Conservation (phyloP, 2,797 vertebrate species). For the Gastrophryne carolinensis region DNA sequence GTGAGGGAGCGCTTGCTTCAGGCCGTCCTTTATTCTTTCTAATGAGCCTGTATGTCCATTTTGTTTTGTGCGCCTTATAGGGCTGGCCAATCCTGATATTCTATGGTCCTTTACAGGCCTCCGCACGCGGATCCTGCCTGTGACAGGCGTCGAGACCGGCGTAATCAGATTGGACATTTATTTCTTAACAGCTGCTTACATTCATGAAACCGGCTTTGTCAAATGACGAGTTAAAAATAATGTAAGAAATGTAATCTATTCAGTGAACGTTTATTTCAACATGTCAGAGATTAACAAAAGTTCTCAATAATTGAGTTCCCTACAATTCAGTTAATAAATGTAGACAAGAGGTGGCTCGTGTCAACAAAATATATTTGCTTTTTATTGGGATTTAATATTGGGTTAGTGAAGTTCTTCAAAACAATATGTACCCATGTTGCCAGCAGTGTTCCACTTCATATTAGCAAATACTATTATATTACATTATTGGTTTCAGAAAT, state of each 20-base stretch:
- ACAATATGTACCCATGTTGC: slow-evolving; percentile 19
- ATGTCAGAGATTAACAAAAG: slow-evolving; percentile 26
- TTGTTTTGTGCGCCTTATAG: too few species aligned
- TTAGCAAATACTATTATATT: slow-evolving; percentile 40
- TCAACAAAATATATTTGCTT: slow-evolving; percentile 40
- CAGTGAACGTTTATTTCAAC: not conserved
- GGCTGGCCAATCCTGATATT: too few species aligned
- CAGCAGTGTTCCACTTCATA: slow-evolving; percentile 14
- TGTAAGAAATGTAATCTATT: not conserved
- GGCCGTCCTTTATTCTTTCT: too few species aligned
- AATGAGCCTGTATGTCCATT: too few species aligned
- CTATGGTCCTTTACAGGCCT: too few species aligned
- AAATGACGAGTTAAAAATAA: not conserved
- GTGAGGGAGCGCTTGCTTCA: too few species aligned
- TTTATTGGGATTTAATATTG: slow-evolving; percentile 31
- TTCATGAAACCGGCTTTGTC: not conserved
- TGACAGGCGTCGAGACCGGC: too few species aligned
- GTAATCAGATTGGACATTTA: too few species aligned
- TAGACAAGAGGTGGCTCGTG: slow-evolving; percentile 1
- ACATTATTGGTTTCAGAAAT: slow-evolving; percentile 25
- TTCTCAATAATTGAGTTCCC: not conserved
- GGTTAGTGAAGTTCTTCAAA: slow-evolving; percentile 27
- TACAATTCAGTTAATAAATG: slow-evolving; percentile 22
- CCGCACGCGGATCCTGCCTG: too few species aligned
- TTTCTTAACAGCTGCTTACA: not conserved